Evolutionary conservation across 2,113 vertebrate genomes (phyloP).

Genomic region (Anseranas semipalmata): DNA sequence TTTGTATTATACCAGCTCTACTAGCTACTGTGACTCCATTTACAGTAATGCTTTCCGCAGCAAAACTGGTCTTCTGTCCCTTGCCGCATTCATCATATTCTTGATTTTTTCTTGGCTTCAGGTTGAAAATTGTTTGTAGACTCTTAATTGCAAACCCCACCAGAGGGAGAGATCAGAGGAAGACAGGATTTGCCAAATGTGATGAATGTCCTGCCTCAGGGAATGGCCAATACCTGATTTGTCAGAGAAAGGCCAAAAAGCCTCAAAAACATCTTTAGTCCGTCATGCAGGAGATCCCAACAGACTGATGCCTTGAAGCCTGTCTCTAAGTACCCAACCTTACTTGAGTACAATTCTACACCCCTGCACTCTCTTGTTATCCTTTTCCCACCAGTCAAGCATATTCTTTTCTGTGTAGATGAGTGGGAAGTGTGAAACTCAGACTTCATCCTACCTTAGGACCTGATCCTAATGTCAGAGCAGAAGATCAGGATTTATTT

Average conservation of each 20-base stretch:
- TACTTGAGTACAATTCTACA: background rate
- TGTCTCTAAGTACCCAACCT: background rate
- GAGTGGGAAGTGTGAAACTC: slow-evolving; percentile 15
- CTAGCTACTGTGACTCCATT: background rate
- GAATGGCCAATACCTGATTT: slow-evolving; percentile 16
- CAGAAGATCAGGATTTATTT: slow-evolving; percentile 5
- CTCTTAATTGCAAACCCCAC: slow-evolving; percentile 28
- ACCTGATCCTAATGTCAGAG: slow-evolving; percentile 19
- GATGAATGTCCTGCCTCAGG: background rate
- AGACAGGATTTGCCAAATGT: background rate
- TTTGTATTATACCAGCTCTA: background rate
- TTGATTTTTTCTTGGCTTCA: slow-evolving; percentile 18
- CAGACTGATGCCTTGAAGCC: background rate
- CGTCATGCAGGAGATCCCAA: slow-evolving; percentile 2
- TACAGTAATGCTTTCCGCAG: background rate
- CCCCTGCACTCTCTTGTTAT: slow-evolving; percentile 1
- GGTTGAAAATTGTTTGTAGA: background rate
- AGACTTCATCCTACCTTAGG: slow-evolving; percentile 23
- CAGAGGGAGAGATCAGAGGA: slow-evolving; percentile 25
- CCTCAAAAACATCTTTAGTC: background rate
- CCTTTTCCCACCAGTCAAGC: slow-evolving; percentile 7
- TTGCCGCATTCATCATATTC: background rate
- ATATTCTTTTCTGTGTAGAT: background rate
- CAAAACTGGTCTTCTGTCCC: background rate
- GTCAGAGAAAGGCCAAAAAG: slow-evolving; percentile 7